These are phyloP conservation scores for Xenopus borealis DNA, from an alignment of 2,113 vertebrate species.

Conservation along the genomic window DNA sequence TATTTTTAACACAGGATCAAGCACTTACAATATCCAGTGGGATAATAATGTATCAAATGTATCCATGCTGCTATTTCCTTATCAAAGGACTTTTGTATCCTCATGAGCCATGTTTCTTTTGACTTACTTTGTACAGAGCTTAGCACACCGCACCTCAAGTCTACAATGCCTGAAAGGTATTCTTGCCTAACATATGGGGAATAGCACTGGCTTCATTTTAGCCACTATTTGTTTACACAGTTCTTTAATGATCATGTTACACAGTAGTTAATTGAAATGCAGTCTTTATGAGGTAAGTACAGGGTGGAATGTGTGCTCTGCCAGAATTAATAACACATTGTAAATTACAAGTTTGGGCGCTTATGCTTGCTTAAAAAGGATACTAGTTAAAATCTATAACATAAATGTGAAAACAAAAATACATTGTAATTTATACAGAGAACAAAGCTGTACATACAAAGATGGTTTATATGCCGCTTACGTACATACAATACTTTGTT, in stretches of 20 bases:
- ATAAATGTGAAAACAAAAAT: background rate
- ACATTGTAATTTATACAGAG: too few relatives aligned
- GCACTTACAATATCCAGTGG: too few relatives aligned
- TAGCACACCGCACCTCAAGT: constrained; percentile 28
- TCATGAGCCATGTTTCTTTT: constrained; percentile 17
- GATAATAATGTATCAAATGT: too few relatives aligned
- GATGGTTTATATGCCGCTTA: too few relatives aligned
- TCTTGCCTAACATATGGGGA: constrained; percentile 45
- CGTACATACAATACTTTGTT: too few relatives aligned
- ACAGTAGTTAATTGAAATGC: constrained; percentile 43
- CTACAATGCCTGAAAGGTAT: constrained; percentile 34
- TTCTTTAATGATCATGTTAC: constrained; percentile 45
- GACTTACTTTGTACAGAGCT: constrained; percentile 20
- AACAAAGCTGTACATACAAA: too few relatives aligned
- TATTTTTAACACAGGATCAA: too few relatives aligned
- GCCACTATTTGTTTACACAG: constrained; percentile 42
- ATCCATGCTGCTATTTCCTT: constrained; percentile 6
- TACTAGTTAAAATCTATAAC: constrained; percentile 12
- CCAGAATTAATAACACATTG: constrained; percentile 37
- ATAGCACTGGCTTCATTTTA: constrained; percentile 44
- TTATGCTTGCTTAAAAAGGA: constrained; percentile 19
- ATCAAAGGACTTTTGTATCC: constrained; percentile 26
- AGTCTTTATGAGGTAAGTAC: constrained; percentile 43
- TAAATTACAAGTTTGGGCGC: constrained; percentile 24
- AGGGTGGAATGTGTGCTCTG: constrained; percentile 37